A percentile compares a stretch with the other conserved stretches of the same genome.
These are phyloP conservation scores for Gasterosteus aculeatus DNA, from an alignment of 2,113 vertebrate genomes.

Conservation along the genomic window DNA sequence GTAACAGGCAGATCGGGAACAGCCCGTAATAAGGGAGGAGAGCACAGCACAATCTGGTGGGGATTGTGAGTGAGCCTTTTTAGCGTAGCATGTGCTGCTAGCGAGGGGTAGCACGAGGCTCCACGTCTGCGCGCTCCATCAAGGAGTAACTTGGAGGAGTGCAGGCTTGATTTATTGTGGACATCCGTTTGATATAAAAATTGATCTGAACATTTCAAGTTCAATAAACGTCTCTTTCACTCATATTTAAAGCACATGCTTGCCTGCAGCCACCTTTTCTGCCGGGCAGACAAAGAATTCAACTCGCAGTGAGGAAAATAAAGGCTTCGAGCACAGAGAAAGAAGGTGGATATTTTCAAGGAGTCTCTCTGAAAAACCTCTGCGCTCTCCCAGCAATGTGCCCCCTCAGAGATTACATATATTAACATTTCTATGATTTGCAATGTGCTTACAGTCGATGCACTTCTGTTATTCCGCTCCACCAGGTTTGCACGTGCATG, in stretches of 20 bases:
- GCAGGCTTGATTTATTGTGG: conserved; percentile 22
- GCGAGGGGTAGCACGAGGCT: no score
- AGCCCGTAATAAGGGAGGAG: no score
- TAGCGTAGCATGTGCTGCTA: no score
- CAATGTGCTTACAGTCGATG: conserved; percentile 31
- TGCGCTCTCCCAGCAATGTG: conserved; percentile 14
- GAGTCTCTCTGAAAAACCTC: conserved; percentile 36
- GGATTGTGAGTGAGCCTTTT: background rate
- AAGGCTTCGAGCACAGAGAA: conserved; percentile 40
- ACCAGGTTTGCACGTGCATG: conserved; percentile 11
- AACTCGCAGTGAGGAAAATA: conserved; percentile 24
- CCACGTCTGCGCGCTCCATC: no score
- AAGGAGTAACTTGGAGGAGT: no score
- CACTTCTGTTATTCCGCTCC: conserved; percentile 48
- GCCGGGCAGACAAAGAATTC: conserved; percentile 29
- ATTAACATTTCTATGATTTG: conserved; percentile 62
- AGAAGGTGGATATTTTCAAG: conserved; percentile 32
- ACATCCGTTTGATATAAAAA: conserved; percentile 23
- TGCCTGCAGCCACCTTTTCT: conserved; percentile 12
- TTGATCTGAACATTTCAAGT: background rate
- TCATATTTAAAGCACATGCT: background rate
- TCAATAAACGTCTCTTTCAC: conserved; percentile 16
- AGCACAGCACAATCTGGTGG: background rate
- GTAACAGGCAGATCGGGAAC: no score
- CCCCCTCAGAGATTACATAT: conserved; percentile 40